phyloP scores from a whole-genome alignment of 2,797 vertebrate species.

The Sebastes taczanowskii region DNA sequence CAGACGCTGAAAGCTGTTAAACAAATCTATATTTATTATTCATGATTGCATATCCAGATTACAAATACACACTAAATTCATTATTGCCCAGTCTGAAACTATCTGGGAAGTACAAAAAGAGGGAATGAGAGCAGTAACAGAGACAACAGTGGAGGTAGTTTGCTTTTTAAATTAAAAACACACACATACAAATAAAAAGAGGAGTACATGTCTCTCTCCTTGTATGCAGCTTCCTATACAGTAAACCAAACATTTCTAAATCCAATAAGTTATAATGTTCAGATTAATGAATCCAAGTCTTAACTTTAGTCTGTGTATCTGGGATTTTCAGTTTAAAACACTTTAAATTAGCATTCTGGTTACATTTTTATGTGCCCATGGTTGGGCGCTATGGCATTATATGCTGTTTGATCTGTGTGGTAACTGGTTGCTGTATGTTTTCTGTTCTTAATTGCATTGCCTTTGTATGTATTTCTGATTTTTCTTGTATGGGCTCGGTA shows the following conservation, averaged over 20 bases:
- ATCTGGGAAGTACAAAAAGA: constrained; percentile 28
- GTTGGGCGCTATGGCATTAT: not conserved
- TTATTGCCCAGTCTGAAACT: constrained; percentile 21
- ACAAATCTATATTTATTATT: constrained; percentile 31
- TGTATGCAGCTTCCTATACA: not conserved
- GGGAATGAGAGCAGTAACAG: constrained; percentile 2
- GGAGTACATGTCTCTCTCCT: not conserved
- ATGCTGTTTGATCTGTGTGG: not conserved
- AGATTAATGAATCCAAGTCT: not conserved
- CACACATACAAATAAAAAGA: not conserved
- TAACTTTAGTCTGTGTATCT: not conserved
- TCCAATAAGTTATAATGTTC: not conserved
- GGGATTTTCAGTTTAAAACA: not conserved
- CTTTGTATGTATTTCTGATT: no score
- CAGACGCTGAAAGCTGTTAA: not conserved
- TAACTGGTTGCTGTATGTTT: no score
- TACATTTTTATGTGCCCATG: not conserved
- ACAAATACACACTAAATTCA: constrained; percentile 1
- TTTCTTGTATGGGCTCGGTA: no score
- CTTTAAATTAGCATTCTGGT: not conserved
- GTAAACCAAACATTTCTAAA: not conserved
- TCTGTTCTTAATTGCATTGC: no score
- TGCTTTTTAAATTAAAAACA: constrained; percentile 5
- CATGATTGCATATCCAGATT: constrained; percentile 12
- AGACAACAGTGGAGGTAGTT: constrained; percentile 53